phyloP scores from a whole-genome alignment of 2,797 vertebrate genomes.

The Arvicola amphibius region DNA sequence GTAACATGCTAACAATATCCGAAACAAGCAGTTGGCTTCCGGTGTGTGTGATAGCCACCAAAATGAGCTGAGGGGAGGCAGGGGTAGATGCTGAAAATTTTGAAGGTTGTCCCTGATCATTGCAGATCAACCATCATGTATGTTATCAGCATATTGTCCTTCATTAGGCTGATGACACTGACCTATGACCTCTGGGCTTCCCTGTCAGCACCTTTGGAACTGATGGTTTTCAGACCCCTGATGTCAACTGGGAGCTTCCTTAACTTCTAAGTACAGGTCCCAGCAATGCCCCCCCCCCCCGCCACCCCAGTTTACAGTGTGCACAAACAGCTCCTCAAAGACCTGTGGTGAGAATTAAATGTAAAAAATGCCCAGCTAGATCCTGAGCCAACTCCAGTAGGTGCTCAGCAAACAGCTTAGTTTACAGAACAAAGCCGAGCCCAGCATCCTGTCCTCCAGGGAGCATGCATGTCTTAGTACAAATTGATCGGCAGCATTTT shows the following conservation, averaged over 20 bases:
- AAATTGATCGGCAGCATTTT: conserved; percentile 3
- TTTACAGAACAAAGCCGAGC: neutral
- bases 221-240: neutral
- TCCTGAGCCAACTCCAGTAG: neutral
- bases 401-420: conserved; percentile 18
- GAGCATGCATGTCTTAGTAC: conserved; percentile 35
- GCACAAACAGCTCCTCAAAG: neutral
- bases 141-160: neutral
- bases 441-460: neutral
- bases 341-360: neutral
- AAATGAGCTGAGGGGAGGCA: neutral
- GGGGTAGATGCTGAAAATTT: neutral
- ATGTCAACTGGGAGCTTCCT: neutral
- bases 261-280: neutral
- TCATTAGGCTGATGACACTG: neutral
- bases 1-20: neutral
- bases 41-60: neutral
- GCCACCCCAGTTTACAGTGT: neutral
- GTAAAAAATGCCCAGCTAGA: neutral
- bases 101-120: neutral
- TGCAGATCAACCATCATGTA: neutral
- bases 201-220: neutral
- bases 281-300: neutral
- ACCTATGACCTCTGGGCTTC: neutral
- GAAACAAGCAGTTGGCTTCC: neutral